Evolutionary conservation across 2,113 vertebrate genomes (phyloP), one percentile per base, ranked within the genome.

Genomic region (Entelurus aequoreus): DNA sequence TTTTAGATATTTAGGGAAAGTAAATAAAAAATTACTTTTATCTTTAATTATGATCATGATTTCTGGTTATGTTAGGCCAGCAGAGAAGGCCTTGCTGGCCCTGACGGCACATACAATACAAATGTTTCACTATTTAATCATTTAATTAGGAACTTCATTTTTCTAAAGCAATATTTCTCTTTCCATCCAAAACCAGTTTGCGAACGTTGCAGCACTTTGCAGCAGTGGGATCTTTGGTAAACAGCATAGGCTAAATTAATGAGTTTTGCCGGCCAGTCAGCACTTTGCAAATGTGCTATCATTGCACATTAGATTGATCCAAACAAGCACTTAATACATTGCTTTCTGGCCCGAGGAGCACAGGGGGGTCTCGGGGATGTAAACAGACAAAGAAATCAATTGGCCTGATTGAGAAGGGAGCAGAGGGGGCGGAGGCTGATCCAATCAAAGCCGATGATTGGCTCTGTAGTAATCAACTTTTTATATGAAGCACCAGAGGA

Each of bases 281-380:
- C 88, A 90, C 68, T 86, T 85, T 75, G 77, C 44, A 67, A 90
- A 89, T 90, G 80, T 86, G 85, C 86, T 83, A 88, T 88, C 82
- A 76, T 75, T 84, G 86, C 86, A 90, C 83, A 85, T 88, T 90
- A 84, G 72, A 90, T 89, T 88, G 89, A 89, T 88, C 86, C 84
- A 89, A 90, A 90, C 86, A 88, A 89, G 84, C 88, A 84, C 86
- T 88, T 90, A 89, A 90, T 88, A 82, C 80, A 87, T 90, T 89
- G 79, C 81, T 79, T 83, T 85, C 80, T 76, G 68, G 60, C 81
- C 73, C 11, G 60, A 76, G 72, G 83, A 69, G 28, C 68, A 78
- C 21, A 11, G 68, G 68, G 56, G 46, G 69, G 72, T 77, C 67
- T 59, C 48, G 69, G 53, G 66, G 66, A 76, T 64, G 66, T 62